Evolutionary conservation across 2,888 invertebrate species (phyloP), one percentile per base, ranked within the genome.

Genomic region (Caenorhabditis sp.): DNA sequence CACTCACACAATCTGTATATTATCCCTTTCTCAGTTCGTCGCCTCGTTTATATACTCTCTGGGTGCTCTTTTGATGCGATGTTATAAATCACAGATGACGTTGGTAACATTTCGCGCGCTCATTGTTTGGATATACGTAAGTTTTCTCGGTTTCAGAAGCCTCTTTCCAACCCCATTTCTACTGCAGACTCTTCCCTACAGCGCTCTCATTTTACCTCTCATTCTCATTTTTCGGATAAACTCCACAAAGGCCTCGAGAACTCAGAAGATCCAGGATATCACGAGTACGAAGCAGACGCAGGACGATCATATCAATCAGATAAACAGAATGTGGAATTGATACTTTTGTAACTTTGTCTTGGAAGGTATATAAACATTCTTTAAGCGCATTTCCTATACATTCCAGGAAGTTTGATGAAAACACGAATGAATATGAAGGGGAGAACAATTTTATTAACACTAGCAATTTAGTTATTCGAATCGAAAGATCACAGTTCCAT

Each of bases 101-200:
- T n/a, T 22, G 17, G 17, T 32, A 0, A 32, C 39, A n/a, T 73
- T 50, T 27, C 17, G 15, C 5, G 24, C 27, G 0, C n/a, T 65
- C 2, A 32, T 73, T 3, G 45, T 45, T 6, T 73, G 73, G 73
- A 20, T 65, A 8, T 73, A 73, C 52, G 73, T 73, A 15, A 65
- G 73, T 48, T 37, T 11, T 43, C 8, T 7, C 45, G 2, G 11
- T 24, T 56, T 43, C 1, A 2, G 15, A 43, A n/a, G n/a, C n/a
- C n/a, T n/a, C 2, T 5, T 24, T 5, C 22, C 37, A 24, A 4
- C 24, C 24, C 39, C n/a, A 17, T 41, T 27, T 13, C 35, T 22
- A 2, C 13, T 62, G 2, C 58, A 65, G 72, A 66, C 66, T 0
- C 39, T 74, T 2, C 59, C 65, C 22, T 74, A 66, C 48, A 61